Percentiles rank a stretch among this genome's conserved stretches.
Conservation (phyloP, 2,888 invertebrate species). For the Drosophila anceps region DNA sequence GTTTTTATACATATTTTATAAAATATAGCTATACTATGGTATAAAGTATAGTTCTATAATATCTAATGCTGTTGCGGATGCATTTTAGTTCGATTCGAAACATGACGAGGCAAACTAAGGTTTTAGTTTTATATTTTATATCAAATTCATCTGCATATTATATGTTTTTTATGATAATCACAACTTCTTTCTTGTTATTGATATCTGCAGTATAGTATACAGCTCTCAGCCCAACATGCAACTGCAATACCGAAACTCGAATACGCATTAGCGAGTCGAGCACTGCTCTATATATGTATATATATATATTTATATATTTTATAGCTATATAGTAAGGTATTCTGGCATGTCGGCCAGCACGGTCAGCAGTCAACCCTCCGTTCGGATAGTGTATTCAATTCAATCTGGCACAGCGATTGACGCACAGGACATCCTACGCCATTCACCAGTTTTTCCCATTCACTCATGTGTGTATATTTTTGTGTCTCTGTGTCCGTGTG, state of each 20-base stretch:
- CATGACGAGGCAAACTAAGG: too few species aligned
- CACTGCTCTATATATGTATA: not conserved
- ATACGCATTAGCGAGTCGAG: not conserved
- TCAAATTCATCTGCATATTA: too few species aligned
- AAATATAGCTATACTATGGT: too few species aligned
- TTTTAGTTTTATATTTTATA: too few species aligned
- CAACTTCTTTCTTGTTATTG: too few species aligned
- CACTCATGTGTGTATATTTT: slow-evolving; percentile 16
- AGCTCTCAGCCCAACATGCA: not conserved
- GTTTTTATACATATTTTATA: too few species aligned
- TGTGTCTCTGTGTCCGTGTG: not conserved
- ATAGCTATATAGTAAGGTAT: not conserved
- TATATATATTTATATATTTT: not conserved
- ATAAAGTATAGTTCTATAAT: too few species aligned
- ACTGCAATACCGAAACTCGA: not conserved
- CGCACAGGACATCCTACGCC: slow-evolving; percentile 12
- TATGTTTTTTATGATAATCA: too few species aligned
- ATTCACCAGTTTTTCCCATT: slow-evolving; percentile 2
- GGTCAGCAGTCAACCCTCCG: not conserved
- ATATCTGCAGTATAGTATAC: too few species aligned
- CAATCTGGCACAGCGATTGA: slow-evolving; percentile 9
- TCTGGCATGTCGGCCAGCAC: not conserved
- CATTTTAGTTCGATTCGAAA: too few species aligned
- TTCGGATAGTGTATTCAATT: slow-evolving; percentile 2
- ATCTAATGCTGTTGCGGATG: too few species aligned